Percentiles rank a stretch among this genome's conserved stretches.
These are phyloP conservation scores for Coracias cyanogaster DNA, from an alignment of 2,797 vertebrate genomes.

Conservation along the genomic window DNA sequence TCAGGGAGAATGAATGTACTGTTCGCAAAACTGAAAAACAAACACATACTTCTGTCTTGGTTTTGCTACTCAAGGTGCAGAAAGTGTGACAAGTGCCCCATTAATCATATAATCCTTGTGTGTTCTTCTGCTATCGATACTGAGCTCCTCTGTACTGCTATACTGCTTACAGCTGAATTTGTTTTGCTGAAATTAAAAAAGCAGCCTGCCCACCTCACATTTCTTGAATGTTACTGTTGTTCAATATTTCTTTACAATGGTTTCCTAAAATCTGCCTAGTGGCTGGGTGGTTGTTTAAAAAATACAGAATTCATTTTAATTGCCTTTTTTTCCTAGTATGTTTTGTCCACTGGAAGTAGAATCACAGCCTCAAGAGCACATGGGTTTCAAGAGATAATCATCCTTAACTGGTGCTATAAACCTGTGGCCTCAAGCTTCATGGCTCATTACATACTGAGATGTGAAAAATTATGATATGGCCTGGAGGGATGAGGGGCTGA, in stretches of 20 bases:
- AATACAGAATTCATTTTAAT: neutral
- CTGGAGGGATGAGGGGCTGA: neutral
- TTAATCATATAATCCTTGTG: neutral
- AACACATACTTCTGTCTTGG: neutral
- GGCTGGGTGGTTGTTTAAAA: neutral
- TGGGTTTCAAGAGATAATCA: neutral
- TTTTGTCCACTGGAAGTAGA: neutral
- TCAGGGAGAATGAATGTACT: neutral
- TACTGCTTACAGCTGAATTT: neutral
- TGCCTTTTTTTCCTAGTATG: rapidly evolving
- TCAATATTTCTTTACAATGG: neutral
- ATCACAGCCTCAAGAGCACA: neutral
- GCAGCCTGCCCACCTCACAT: neutral
- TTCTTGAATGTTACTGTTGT: neutral
- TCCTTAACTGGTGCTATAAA: neutral
- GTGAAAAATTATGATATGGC: neutral
- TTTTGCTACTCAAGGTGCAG: neutral
- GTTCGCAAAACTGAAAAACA: neutral
- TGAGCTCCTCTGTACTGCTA: neutral
- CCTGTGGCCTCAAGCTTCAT: neutral
- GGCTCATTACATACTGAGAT: neutral
- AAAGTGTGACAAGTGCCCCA: neutral
- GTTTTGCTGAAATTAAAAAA: neutral
- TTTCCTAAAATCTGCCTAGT: neutral
- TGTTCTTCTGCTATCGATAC: neutral